Evolutionary conservation across 1,140 invertebrate species (phyloP).

Genomic region (Rhizoglyphus robini): DNA sequence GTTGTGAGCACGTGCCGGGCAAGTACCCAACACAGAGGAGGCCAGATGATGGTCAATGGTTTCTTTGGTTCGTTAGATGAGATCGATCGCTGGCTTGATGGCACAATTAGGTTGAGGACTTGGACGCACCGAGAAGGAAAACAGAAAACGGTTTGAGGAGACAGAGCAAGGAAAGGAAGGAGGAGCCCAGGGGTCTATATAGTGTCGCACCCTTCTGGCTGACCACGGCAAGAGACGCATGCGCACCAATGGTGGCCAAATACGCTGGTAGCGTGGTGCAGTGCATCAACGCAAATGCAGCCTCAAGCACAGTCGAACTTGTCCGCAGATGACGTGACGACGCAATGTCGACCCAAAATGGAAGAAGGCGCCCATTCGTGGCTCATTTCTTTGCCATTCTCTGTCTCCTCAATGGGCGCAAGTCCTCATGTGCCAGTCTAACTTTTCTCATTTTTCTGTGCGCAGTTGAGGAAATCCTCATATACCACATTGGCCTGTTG

Average conservation of each 20-base stretch:
- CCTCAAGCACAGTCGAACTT: no score
- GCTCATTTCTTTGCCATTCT: background rate
- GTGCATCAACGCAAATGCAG: no score
- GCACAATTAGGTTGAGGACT: background rate
- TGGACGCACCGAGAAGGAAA: background rate
- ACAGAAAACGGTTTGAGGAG: background rate
- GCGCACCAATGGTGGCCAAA: no score
- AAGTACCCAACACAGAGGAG: no score
- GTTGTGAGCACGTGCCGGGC: no score
- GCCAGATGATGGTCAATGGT: no score
- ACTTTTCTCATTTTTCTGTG: constrained; percentile 19
- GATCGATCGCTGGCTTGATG: no score
- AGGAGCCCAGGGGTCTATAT: background rate
- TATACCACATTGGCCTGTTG: constrained; percentile 41
- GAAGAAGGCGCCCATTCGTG: background rate
- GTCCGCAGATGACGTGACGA: background rate
- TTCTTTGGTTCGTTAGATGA: no score
- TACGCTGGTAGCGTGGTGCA: no score
- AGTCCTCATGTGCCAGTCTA: background rate
- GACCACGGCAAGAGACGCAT: no score
- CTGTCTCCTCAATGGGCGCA: background rate
- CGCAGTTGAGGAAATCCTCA: constrained; percentile 38
- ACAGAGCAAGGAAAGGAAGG: background rate
- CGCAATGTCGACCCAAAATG: background rate
- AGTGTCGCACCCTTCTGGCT: no score